Evolutionary conservation across 2,797 vertebrate species (phyloP).

Genomic region (Scleropages formosus): DNA sequence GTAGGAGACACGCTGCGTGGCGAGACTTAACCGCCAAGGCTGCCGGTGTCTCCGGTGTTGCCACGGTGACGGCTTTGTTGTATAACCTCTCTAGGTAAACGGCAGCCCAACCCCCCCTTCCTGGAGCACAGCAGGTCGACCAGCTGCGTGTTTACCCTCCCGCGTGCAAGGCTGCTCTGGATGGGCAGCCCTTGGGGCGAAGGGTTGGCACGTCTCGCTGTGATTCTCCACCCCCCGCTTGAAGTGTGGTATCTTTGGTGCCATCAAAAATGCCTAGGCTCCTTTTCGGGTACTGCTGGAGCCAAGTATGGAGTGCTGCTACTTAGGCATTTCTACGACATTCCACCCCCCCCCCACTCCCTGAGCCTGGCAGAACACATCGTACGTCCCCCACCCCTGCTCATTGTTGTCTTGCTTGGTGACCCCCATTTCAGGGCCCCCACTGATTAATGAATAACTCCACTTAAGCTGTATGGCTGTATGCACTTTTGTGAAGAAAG

Average conservation of each 20-base stretch:
- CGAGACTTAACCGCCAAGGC: not conserved
- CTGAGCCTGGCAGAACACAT: not conserved
- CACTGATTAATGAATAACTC: constrained; percentile 23
- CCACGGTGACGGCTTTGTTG: not conserved
- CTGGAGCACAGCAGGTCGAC: not conserved
- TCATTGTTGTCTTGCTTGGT: not conserved
- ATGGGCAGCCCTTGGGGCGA: too few species aligned
- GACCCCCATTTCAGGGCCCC: not conserved
- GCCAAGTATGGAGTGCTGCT: not conserved
- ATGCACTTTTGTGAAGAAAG: not conserved
- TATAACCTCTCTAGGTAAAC: not conserved
- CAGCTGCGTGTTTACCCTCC: not conserved
- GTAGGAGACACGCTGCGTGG: too few species aligned
- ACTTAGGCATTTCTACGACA: too few species aligned
- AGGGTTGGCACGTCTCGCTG: not conserved
- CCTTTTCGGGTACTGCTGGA: not conserved
- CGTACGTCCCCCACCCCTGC: not conserved
- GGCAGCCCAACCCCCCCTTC: not conserved
- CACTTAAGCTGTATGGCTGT: constrained; percentile 13
- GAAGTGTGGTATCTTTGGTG: not conserved
- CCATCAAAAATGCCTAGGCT: not conserved
- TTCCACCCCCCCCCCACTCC: too few species aligned
- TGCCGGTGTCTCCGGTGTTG: not conserved
- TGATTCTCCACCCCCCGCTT: not conserved
- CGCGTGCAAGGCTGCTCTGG: not conserved